These are phyloP conservation scores for Maniola hyperantus DNA, from an alignment of 2,888 invertebrate genomes.

Conservation along the genomic window DNA sequence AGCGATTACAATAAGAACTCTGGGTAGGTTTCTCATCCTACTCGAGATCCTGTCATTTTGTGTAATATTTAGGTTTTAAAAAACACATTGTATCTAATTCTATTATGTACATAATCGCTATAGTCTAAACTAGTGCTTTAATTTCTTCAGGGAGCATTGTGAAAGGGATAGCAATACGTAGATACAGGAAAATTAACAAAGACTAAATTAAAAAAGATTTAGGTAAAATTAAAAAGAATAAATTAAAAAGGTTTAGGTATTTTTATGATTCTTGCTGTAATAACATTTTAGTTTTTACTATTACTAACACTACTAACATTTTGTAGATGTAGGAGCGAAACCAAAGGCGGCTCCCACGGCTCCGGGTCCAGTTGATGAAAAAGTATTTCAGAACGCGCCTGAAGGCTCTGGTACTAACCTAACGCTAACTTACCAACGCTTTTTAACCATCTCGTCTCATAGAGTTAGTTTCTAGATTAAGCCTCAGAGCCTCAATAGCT, in stretches of 20 bases:
- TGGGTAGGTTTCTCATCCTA: conserved; percentile 85
- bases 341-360: conserved; percentile 79
- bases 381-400: conserved; percentile 86
- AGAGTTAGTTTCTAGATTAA: neutral
- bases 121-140: too few relatives aligned
- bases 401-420: conserved; percentile 85
- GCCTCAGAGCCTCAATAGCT: too few relatives aligned
- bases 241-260: too few relatives aligned
- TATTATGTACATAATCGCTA: too few relatives aligned
- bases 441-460: neutral
- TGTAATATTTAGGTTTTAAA: neutral
- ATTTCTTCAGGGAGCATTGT: too few relatives aligned
- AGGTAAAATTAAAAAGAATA: neutral
- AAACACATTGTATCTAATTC: neutral
- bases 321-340: conserved; percentile 84
- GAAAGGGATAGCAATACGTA: too few relatives aligned
- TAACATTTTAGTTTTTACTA: conserved; percentile 18
- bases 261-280: neutral
- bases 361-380: conserved; percentile 84
- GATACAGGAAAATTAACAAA: too few relatives aligned
- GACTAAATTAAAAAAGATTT: neutral
- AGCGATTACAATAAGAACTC: conserved; percentile 93
- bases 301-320: conserved; percentile 48
- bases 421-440: conserved; percentile 44
- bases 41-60: neutral